phyloP scores from a whole-genome alignment of 2,888 invertebrate genomes.

The Epistrophe eligans region DNA sequence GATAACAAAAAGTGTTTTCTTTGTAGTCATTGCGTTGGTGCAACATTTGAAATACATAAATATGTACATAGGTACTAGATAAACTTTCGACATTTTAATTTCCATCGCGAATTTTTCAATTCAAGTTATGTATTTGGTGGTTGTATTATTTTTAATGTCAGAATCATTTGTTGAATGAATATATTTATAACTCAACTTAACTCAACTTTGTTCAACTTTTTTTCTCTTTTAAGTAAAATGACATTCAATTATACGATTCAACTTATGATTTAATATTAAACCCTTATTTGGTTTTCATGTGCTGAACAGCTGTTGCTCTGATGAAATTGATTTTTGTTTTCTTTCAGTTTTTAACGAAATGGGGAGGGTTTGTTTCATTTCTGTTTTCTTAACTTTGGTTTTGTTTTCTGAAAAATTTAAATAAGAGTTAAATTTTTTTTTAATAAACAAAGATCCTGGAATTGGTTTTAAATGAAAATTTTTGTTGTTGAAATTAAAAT shows the following conservation, averaged over 20 bases:
- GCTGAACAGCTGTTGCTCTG: neutral
- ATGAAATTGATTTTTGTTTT: neutral
- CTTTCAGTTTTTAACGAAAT: neutral
- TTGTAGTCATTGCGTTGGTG: neutral
- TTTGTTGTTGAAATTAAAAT: too few relatives aligned
- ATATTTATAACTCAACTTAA: neutral
- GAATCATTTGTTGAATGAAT: neutral
- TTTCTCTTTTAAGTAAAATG: neutral
- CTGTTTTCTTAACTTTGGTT: neutral
- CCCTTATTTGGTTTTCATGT: neutral
- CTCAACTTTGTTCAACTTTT: neutral
- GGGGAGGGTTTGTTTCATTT: neutral
- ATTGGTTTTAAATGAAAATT: too few relatives aligned
- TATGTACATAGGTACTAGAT: too few relatives aligned
- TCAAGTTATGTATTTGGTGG: too few relatives aligned
- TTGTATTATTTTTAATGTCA: neutral
- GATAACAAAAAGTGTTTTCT: neutral
- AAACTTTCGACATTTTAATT: neutral
- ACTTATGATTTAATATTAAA: neutral
- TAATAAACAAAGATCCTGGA: too few relatives aligned
- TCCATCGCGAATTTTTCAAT: neutral
- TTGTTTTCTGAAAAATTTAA: too few relatives aligned
- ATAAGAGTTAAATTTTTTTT: too few relatives aligned
- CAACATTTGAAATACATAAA: conserved; percentile 3
- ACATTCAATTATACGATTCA: neutral